Conservation (phyloP, 2,888 invertebrate genomes). For the Caenorhabditis imperialis region DNA sequence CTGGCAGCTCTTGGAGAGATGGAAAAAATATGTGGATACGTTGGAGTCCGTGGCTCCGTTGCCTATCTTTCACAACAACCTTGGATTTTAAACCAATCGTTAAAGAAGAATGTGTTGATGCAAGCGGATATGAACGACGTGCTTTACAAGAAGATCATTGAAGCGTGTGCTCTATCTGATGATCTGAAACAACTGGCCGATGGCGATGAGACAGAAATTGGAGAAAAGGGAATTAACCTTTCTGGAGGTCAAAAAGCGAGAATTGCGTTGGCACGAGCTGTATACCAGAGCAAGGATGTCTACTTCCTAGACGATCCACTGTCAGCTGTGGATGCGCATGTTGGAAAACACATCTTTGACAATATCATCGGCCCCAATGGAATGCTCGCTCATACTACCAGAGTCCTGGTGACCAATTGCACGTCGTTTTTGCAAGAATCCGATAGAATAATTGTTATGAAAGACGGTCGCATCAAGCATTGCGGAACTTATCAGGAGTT, state of each 20-base stretch:
- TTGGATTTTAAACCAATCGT: slow-evolving; percentile 95
- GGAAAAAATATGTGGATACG: slow-evolving; percentile 70
- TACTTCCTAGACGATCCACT: slow-evolving; percentile 95
- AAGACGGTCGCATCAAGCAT: slow-evolving; percentile 77
- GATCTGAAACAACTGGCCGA: slow-evolving; percentile 70
- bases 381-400: slow-evolving; percentile 82
- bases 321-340: slow-evolving; percentile 96
- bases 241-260: slow-evolving; percentile 81
- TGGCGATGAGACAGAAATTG: slow-evolving; percentile 76
- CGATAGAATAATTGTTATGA: slow-evolving; percentile 91
- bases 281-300: slow-evolving; percentile 89
- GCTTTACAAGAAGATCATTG: slow-evolving; percentile 43
- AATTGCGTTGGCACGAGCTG: slow-evolving; percentile 91
- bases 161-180: slow-evolving; percentile 70
- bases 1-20: slow-evolving; percentile 82
- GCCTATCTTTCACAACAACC: slow-evolving; percentile 96
- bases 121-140: slow-evolving; percentile 45
- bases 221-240: slow-evolving; percentile 77
- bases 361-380: slow-evolving; percentile 76
- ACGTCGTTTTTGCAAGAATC: slow-evolving; percentile 93
- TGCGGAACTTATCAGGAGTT: slow-evolving; percentile 64
- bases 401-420: slow-evolving; percentile 94
- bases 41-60: slow-evolving; percentile 80
- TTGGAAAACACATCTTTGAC: slow-evolving; percentile 88
- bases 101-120: slow-evolving; percentile 87